Evolutionary conservation across 2,797 vertebrate species (phyloP).

Genomic region (Gallinago solitaria): DNA sequence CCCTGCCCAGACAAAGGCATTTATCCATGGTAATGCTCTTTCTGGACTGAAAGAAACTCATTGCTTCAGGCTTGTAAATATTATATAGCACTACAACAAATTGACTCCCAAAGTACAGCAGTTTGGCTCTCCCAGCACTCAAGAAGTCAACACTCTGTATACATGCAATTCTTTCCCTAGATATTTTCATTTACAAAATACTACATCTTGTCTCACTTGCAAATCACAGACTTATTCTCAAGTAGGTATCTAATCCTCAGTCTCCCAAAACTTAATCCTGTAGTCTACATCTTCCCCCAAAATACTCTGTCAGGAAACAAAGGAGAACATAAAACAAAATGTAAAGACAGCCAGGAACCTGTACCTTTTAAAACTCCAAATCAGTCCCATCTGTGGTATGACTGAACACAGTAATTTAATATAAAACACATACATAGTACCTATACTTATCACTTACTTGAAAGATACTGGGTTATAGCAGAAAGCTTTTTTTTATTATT

Average conservation of each 20-base stretch:
- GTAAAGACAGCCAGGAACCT: constrained; percentile 46
- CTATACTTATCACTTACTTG: not conserved
- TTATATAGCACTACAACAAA: not conserved
- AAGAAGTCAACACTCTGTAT: constrained; percentile 42
- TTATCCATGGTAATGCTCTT: not conserved
- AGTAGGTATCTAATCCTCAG: constrained; percentile 48
- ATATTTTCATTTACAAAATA: constrained; percentile 39
- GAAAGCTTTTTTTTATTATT: not conserved
- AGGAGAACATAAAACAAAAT: constrained; percentile 57
- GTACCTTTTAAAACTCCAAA: constrained; percentile 56
- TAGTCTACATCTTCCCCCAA: constrained; percentile 14
- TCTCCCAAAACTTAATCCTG: constrained; percentile 52
- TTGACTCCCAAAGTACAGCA: constrained; percentile 6
- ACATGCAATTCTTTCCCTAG: not conserved
- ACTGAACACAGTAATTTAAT: constrained; percentile 42
- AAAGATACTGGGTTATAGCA: not conserved
- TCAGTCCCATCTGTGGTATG: constrained; percentile 54
- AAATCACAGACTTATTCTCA: constrained; percentile 58
- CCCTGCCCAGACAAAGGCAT: not conserved
- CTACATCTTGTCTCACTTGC: constrained; percentile 5
- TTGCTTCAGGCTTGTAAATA: not conserved
- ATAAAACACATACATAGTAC: constrained; percentile 5
- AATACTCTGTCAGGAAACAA: constrained; percentile 18
- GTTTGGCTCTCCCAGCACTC: constrained; percentile 23
- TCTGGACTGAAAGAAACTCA: not conserved